Percentiles rank a stretch among this genome's conserved stretches.
phyloP scores from a whole-genome alignment of 1,140 invertebrate species.

The Conus ventricosus region DNA sequence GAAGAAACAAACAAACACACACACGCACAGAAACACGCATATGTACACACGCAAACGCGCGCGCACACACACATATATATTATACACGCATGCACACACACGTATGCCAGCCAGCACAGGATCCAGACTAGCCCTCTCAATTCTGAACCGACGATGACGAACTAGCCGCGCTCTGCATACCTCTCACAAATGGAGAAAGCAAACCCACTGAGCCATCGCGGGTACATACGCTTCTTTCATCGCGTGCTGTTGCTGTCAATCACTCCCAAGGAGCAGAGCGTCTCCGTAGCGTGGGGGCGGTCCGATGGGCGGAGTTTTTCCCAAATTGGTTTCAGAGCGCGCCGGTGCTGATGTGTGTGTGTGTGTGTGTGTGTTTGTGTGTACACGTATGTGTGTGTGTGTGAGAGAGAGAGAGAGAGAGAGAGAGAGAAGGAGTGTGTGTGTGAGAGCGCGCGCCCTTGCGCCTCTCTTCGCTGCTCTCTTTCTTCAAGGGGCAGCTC shows the following conservation, averaged over 20 bases:
- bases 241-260: conserved; percentile 26
- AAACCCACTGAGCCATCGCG: conserved; percentile 17
- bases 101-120: background rate
- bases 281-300: background rate
- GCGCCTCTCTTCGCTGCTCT: too few relatives aligned
- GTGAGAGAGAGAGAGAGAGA: too few relatives aligned
- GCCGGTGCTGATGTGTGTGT: background rate
- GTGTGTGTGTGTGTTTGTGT: background rate
- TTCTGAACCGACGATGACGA: background rate
- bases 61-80: background rate
- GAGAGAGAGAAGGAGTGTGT: too few relatives aligned
- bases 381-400: background rate
- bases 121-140: too few relatives aligned
- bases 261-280: background rate
- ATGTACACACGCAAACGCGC: background rate
- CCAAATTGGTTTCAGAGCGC: background rate
- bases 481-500: too few relatives aligned
- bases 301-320: background rate
- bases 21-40: background rate
- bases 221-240: background rate
- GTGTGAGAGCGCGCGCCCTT: too few relatives aligned
- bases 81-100: background rate
- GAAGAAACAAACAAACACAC: background rate
- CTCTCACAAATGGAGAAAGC: background rate
- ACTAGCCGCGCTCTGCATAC: too few relatives aligned